Base-by-base conservation (phyloP, 2,888 invertebrate species). In the Lepidonotus clava region DNA sequence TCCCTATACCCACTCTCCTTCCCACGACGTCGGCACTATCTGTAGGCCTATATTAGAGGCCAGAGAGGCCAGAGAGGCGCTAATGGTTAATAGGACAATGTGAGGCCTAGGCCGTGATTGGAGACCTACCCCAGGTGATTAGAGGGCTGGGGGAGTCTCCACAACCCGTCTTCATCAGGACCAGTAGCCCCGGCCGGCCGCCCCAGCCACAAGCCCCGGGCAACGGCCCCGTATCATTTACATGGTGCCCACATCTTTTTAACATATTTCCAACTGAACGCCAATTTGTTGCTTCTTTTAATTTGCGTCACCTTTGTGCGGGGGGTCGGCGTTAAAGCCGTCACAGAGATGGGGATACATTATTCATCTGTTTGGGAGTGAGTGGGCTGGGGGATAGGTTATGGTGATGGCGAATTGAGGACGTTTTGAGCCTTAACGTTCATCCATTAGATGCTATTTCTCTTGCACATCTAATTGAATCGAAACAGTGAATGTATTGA, bases 311-410 rank as follows among this genome's bases (percentile, higher is more conserved):
- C 4, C n/a, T 56, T 28, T n/a, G 11, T 61, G 61, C 28, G 24
- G 28, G 21, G 61, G 46, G 46, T 11, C 6, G 28, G 61, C 5
- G 61, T n/a, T 11, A n/a, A 28, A 24, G 61, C 28, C 61, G 28
- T 61, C 46, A n/a, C n/a, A 46, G 46, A 18, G 46, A 6, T 46
- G 46, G 6, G 8, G 46, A 46, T 61, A 61, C 61, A 61, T 61
- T 61, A 61, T 61, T 61, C 61, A 61, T 61, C 21, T 53, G n/a
- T 53, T 53, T 53, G 53, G n/a, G n/a, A n/a, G 53, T 53, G 53
- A 11, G 53, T 53, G 21, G 53, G 53, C 21, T n/a, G 4, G 53
- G 53, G 53, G 6, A 11, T 53, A n/a, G 53, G 53, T 2, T 4
- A n/a, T 53, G 11, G 21, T 53, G 53, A 53, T 53, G 53, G 18